Conservation (phyloP, 2,113 vertebrate species). For the Notarius lentiginosus region DNA sequence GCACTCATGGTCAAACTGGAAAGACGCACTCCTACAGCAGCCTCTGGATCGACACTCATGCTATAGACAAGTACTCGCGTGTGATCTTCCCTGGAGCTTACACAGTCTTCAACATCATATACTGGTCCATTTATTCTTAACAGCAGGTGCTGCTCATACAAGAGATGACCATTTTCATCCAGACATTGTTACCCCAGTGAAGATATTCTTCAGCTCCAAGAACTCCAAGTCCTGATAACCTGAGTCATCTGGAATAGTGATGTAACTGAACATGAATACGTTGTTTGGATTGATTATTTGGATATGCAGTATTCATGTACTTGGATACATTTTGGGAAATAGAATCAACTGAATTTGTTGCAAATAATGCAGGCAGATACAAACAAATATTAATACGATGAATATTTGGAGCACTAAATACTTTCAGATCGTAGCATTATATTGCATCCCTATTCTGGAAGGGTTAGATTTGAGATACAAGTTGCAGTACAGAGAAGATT, state of each 20-base stretch:
- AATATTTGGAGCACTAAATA: background rate
- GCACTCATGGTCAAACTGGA: slow-evolving; percentile 70
- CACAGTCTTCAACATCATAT: slow-evolving; percentile 90
- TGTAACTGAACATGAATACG: background rate
- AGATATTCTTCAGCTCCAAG: background rate
- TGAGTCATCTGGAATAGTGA: background rate
- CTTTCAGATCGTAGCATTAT: background rate
- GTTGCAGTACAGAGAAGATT: background rate
- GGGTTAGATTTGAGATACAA: background rate
- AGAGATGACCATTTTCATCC: background rate
- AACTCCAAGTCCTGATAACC: background rate
- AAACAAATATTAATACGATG: background rate
- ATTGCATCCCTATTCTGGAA: background rate
- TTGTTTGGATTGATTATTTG: background rate
- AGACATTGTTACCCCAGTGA: background rate
- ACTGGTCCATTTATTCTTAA: slow-evolving; percentile 93
- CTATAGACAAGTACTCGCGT: slow-evolving; percentile 91
- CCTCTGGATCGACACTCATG: slow-evolving; percentile 86
- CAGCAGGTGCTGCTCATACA: background rate
- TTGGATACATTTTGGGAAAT: background rate
- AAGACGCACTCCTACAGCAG: slow-evolving; percentile 73
- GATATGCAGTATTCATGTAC: too few species aligned
- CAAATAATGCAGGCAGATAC: too few species aligned
- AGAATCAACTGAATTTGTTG: background rate
- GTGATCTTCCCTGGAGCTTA: slow-evolving; percentile 88